Conservation (phyloP, 1,140 invertebrate species). For the Akabosia matsudoensis region DNA sequence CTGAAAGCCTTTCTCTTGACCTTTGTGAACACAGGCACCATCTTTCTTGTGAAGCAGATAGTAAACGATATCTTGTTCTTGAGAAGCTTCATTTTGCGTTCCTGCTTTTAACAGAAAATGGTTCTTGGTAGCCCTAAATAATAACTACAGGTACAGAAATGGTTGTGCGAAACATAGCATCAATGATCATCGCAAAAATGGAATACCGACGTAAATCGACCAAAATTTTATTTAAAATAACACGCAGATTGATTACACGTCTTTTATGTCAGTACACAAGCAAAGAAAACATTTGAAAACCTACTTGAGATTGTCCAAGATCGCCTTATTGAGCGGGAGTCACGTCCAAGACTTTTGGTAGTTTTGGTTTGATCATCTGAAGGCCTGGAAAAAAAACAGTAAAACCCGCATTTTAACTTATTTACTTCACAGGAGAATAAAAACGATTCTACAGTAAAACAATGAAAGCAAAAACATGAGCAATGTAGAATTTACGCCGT, state of each 20-base stretch:
- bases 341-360: constrained; percentile 32
- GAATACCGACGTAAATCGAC: no score
- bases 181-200: background rate
- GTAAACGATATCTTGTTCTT: no score
- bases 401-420: background rate
- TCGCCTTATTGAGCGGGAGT: constrained; percentile 35
- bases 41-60: no score
- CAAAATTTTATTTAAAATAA: no score
- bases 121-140: no score
- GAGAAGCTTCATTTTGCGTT: background rate
- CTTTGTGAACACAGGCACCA: no score
- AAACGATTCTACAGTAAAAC: background rate
- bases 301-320: constrained; percentile 41
- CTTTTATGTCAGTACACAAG: background rate
- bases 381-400: constrained; percentile 24
- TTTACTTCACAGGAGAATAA: background rate
- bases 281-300: background rate
- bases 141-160: constrained; percentile 9
- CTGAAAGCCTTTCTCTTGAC: no score
- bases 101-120: no score
- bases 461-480: background rate
- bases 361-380: constrained; percentile 30
- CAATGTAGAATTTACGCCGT: no score
- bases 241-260: background rate
- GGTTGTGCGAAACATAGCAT: background rate